A percentile compares a stretch with the other conserved stretches of the same genome.
phyloP scores from a whole-genome alignment of 2,797 vertebrate species.

The Malurus leucopterus region DNA sequence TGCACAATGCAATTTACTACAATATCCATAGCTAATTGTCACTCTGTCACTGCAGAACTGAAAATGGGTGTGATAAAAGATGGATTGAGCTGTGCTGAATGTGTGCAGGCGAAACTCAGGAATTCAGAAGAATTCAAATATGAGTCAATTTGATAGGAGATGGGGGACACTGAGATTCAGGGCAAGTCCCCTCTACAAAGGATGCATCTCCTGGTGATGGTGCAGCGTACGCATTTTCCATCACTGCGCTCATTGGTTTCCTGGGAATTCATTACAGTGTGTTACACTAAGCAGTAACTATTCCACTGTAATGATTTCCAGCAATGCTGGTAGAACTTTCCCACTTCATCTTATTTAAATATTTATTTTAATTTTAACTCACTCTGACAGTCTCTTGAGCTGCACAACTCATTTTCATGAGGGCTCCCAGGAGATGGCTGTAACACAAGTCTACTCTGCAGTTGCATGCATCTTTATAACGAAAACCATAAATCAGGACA shows the following conservation, averaged over 20 bases:
- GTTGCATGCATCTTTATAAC: background rate
- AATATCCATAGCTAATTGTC: background rate
- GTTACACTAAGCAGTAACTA: background rate
- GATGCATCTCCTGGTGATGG: background rate
- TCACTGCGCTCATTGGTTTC: background rate
- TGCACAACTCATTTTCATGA: conserved; percentile 1
- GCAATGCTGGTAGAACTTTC: background rate
- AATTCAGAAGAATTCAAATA: background rate
- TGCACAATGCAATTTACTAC: background rate
- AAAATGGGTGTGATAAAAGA: background rate
- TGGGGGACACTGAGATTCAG: background rate
- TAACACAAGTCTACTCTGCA: background rate
- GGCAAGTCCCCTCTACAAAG: background rate
- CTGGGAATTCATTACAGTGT: conserved; percentile 10
- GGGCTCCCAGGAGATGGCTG: background rate
- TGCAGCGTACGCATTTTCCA: background rate
- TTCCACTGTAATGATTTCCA: background rate
- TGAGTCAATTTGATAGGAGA: background rate
- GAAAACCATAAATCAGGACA: background rate
- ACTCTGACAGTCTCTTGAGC: background rate
- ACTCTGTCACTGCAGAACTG: background rate
- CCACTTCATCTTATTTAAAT: conserved; percentile 18
- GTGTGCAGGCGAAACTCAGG: background rate
- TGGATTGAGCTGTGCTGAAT: background rate
- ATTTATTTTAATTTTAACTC: conserved; percentile 54